These are phyloP conservation scores for Mobula birostris DNA, from an alignment of 2,113 vertebrate species.

Conservation along the genomic window DNA sequence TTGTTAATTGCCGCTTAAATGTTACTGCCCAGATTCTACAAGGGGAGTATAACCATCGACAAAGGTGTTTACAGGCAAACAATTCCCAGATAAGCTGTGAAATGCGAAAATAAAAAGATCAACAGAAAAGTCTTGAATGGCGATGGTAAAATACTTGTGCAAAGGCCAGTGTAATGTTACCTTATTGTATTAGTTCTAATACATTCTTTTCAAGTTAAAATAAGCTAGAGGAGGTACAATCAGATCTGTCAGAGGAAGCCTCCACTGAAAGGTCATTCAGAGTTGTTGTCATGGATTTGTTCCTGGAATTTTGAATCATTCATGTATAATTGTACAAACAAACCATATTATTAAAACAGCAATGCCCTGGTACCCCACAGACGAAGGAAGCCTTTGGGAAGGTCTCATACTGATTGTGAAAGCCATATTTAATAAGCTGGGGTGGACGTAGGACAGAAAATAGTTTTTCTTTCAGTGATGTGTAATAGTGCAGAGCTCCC, in stretches of 20 bases:
- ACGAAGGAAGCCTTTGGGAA: not conserved
- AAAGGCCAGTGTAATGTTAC: not conserved
- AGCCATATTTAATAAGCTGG: slow-evolving; percentile 33
- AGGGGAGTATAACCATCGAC: not conserved
- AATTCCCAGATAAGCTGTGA: not conserved
- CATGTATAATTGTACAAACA: slow-evolving; percentile 35
- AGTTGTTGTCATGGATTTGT: slow-evolving; percentile 30
- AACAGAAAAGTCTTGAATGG: slow-evolving; percentile 5
- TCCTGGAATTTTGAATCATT: slow-evolving; percentile 27
- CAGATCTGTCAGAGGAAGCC: not conserved
- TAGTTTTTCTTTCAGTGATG: not conserved
- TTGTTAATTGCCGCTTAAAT: not conserved
- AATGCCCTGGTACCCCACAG: slow-evolving; percentile 15
- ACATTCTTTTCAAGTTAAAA: slow-evolving; percentile 26
- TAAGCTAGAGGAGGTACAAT: slow-evolving; percentile 18
- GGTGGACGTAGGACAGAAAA: not conserved
- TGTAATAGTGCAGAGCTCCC: not conserved
- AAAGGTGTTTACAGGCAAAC: not conserved
- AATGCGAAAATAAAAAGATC: not conserved
- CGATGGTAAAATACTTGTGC: not conserved
- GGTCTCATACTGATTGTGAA: slow-evolving; percentile 4
- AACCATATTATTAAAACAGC: slow-evolving; percentile 36
- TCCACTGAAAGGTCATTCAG: not conserved
- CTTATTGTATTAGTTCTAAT: slow-evolving; percentile 32
- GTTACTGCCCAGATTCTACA: not conserved